Conservation (phyloP, 2,888 invertebrate genomes). For the Idaea biselata region DNA sequence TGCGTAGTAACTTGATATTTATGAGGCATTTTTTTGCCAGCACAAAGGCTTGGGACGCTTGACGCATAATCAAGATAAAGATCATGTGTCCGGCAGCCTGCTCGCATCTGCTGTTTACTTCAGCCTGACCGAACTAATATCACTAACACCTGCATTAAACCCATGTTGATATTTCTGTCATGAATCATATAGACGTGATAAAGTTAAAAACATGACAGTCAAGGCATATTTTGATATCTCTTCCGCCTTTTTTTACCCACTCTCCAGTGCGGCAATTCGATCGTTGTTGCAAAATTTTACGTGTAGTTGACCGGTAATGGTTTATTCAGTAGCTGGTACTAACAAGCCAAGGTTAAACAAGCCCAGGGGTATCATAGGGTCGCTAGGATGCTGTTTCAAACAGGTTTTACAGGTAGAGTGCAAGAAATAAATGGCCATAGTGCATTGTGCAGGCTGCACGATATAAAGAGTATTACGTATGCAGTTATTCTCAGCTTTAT, state of each 20-base stretch:
- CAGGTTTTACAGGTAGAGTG: conserved; percentile 43
- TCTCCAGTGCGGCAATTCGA: conserved; percentile 31
- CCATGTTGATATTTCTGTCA: background rate
- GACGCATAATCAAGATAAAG: conserved; percentile 15
- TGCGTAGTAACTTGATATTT: background rate
- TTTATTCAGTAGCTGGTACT: conserved; percentile 15
- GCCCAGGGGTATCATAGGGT: conserved; percentile 27
- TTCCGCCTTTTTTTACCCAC: conserved; percentile 6
- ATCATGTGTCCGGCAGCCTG: conserved; percentile 32
- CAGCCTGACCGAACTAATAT: conserved; percentile 13
- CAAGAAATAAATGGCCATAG: conserved; percentile 36
- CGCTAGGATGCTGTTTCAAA: conserved; percentile 36
- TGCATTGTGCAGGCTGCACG: conserved; percentile 40
- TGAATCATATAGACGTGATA: background rate
- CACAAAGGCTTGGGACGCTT: conserved; percentile 10
- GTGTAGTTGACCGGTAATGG: conserved; percentile 26
- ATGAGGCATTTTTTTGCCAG: background rate
- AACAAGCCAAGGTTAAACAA: conserved; percentile 33
- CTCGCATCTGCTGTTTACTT: conserved; percentile 31
- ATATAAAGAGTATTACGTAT: conserved; percentile 34
- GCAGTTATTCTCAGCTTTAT: conserved; percentile 35
- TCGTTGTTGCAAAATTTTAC: conserved; percentile 18
- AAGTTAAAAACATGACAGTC: background rate
- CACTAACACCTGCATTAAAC: conserved; percentile 13
- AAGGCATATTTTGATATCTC: background rate